A percentile compares a stretch with the other conserved stretches of the same genome.
These are phyloP conservation scores for Phrynosoma platyrhinos DNA, from an alignment of 2,113 vertebrate genomes.

Conservation along the genomic window DNA sequence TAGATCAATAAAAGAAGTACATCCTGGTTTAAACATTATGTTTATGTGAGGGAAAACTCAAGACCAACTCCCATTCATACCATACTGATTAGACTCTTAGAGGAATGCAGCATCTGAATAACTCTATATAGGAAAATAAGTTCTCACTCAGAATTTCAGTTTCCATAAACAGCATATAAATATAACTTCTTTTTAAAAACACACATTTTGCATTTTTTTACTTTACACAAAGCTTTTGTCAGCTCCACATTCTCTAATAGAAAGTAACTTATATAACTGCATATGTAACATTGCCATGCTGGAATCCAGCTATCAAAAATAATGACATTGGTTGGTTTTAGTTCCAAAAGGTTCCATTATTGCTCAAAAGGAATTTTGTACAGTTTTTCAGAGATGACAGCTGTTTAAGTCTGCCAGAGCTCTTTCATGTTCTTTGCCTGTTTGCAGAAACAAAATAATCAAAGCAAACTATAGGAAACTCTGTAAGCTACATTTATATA, in stretches of 20 bases:
- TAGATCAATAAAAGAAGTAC: not conserved
- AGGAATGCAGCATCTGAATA: not conserved
- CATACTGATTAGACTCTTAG: not conserved
- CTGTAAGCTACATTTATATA: not conserved
- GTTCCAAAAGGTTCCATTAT: not conserved
- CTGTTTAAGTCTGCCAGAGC: not conserved
- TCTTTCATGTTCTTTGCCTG: not conserved
- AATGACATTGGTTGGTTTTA: not conserved
- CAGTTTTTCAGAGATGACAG: not conserved
- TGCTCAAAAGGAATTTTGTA: not conserved
- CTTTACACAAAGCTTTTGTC: not conserved
- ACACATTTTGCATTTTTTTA: not conserved
- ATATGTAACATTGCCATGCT: constrained; percentile 2
- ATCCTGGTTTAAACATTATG: not conserved
- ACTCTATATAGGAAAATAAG: not conserved
- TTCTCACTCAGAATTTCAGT: not conserved
- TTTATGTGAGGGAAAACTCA: not conserved
- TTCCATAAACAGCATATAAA: not conserved
- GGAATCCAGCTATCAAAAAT: constrained; percentile 26
- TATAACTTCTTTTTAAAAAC: not conserved
- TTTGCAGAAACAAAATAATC: constrained; percentile 7
- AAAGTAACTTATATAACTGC: constrained; percentile 15
- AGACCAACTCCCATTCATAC: not conserved
- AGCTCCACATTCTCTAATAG: constrained; percentile 5
- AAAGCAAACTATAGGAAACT: not conserved